Evolutionary conservation across 2,113 vertebrate genomes (phyloP).

Genomic region (Ursus arctos): DNA sequence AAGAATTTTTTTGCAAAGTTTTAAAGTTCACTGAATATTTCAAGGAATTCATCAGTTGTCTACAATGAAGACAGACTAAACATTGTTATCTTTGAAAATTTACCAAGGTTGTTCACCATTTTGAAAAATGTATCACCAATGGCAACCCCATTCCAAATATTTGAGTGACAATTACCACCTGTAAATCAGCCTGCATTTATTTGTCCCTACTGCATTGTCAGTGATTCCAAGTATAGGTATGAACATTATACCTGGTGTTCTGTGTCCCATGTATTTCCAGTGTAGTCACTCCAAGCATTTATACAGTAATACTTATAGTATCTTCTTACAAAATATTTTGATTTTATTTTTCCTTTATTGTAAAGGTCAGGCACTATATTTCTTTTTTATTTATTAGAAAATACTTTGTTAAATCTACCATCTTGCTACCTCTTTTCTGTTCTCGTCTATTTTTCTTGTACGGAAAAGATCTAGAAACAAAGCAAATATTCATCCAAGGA

Average conservation of each 20-base stretch:
- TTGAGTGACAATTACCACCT: neutral
- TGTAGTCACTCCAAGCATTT: neutral
- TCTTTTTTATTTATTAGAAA: neutral
- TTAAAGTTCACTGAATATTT: slow-evolving; percentile 40
- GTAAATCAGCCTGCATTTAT: neutral
- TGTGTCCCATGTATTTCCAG: neutral
- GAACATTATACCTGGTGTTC: neutral
- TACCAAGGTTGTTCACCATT: neutral
- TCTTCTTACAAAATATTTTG: neutral
- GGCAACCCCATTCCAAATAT: neutral
- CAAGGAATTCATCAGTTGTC: neutral
- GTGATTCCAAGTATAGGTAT: neutral
- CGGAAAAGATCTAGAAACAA: neutral
- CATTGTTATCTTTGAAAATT: neutral
- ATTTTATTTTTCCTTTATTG: neutral
- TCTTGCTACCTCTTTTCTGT: neutral
- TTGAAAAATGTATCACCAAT: neutral
- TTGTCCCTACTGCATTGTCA: neutral
- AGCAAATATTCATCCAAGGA: neutral
- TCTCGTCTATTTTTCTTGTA: neutral
- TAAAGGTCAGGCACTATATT: neutral
- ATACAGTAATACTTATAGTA: neutral
- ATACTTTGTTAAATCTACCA: neutral
- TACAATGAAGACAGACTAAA: neutral
- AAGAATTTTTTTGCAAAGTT: neutral